Percentiles rank a stretch among this genome's conserved stretches.
Evolutionary conservation across 2,888 invertebrate genomes (phyloP).

Genomic region (Scaptodrosophila latifasciaeformis): DNA sequence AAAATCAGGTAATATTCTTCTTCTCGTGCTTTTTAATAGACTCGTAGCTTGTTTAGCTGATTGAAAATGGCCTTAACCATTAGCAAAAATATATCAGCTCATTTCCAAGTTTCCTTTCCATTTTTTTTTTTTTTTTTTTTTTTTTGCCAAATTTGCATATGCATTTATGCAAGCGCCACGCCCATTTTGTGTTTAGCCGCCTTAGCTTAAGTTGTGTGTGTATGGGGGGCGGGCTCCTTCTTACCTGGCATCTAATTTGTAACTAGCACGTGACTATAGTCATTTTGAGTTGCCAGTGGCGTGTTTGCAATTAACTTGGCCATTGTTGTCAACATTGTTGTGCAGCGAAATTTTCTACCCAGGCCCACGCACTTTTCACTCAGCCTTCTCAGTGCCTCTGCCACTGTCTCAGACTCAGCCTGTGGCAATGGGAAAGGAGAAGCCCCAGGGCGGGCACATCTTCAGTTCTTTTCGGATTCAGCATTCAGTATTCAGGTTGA

Average conservation of each 20-base stretch:
- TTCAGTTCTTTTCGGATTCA: no score
- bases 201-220: neutral
- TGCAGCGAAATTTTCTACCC: neutral
- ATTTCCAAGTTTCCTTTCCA: neutral
- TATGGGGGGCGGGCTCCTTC: neutral
- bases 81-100: no score
- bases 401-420: no score
- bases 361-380: neutral
- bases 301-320: constrained; percentile 61
- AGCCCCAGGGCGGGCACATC: no score
- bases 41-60: no score
- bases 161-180: neutral
- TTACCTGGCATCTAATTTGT: constrained; percentile 52
- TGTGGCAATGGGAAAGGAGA: no score
- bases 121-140: neutral
- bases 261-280: constrained; percentile 59
- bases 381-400: no score
- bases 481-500: no score
- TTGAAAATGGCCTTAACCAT: no score
- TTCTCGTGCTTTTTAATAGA: no score
- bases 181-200: neutral
- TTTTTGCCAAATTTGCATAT: constrained; percentile 1
- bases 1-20: no score
- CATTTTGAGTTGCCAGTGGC: constrained; percentile 16
- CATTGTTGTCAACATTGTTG: constrained; percentile 41